Conservation (phyloP, 2,113 vertebrate genomes). For the Tragelaphus strepsiceros region DNA sequence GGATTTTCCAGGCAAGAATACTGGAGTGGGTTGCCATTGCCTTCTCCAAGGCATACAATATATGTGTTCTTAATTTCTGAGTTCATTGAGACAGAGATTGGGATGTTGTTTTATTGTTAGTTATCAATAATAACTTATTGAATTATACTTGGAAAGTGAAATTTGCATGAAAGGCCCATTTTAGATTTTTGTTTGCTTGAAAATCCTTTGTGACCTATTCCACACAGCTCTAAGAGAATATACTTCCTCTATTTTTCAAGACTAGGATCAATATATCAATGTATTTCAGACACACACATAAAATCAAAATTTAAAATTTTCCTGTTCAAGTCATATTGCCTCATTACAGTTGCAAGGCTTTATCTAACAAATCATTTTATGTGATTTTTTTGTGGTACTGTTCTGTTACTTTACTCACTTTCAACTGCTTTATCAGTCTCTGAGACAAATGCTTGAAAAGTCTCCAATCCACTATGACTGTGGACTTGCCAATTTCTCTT, state of each 20-base stretch:
- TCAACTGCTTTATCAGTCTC: background rate
- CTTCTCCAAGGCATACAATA: background rate
- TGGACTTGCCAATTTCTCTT: background rate
- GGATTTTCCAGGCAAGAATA: no score
- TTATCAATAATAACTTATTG: background rate
- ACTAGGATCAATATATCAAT: background rate
- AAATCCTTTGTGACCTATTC: background rate
- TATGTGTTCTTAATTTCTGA: background rate
- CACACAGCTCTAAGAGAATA: background rate
- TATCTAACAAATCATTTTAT: background rate
- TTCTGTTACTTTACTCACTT: background rate
- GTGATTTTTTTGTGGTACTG: background rate
- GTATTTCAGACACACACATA: background rate
- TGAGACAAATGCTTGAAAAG: background rate
- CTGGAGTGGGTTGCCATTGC: no score
- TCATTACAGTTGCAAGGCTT: background rate
- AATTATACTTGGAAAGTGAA: background rate
- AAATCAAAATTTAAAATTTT: background rate
- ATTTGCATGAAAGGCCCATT: background rate
- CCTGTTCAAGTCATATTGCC: background rate
- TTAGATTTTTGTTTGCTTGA: background rate
- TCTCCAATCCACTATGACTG: background rate
- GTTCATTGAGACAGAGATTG: background rate
- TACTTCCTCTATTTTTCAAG: background rate
- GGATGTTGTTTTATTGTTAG: background rate